Conservation (phyloP, 2,797 vertebrate species). For the Myotis planiceps region DNA sequence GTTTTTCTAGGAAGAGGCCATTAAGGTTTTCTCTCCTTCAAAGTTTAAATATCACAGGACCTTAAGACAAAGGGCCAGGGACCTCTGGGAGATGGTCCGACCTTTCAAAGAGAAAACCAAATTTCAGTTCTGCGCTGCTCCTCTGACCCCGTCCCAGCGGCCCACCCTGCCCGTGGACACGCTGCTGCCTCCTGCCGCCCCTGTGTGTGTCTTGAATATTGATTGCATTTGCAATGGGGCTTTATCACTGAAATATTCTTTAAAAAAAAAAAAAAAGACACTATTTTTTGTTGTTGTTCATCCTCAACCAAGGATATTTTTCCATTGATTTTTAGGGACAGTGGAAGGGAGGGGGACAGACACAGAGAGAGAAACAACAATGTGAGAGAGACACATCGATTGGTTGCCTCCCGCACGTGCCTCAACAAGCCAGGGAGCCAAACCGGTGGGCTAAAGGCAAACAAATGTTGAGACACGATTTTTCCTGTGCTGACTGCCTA, state of each 20-base stretch:
- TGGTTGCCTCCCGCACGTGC: too few relatives aligned
- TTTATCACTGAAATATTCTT: neutral
- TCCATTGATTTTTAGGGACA: too few relatives aligned
- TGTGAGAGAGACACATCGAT: too few relatives aligned
- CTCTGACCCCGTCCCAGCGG: neutral
- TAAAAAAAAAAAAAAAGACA: neutral
- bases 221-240: neutral
- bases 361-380: too few relatives aligned
- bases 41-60: neutral
- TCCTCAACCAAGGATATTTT: too few relatives aligned
- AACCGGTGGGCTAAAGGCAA: neutral
- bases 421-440: too few relatives aligned
- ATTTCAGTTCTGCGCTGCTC: neutral
- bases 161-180: neutral
- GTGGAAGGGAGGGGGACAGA: too few relatives aligned
- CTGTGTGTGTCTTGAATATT: neutral
- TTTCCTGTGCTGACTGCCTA: neutral
- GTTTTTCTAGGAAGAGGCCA: neutral
- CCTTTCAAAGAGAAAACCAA: neutral
- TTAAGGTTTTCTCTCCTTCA: neutral
- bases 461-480: neutral
- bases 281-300: too few relatives aligned
- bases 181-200: neutral
- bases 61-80: neutral
- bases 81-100: neutral